phyloP scores from a whole-genome alignment of 2,113 vertebrate genomes.

The Formicarius rufipectus region DNA sequence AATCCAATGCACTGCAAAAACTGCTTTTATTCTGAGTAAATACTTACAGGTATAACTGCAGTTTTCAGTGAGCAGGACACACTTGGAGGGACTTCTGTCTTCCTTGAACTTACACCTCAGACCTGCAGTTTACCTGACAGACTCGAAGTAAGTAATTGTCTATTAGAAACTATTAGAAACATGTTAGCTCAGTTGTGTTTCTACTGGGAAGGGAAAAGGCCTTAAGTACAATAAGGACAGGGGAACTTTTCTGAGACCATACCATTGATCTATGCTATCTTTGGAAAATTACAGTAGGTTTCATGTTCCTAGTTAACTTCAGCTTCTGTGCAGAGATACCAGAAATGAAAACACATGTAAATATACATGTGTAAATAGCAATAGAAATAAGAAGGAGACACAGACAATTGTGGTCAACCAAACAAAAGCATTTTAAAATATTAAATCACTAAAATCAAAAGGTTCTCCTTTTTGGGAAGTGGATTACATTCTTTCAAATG shows the following conservation, averaged over 20 bases:
- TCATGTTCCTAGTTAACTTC: not conserved
- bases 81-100: not conserved
- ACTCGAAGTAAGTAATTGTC: not conserved
- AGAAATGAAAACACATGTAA: not conserved
- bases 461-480: not conserved
- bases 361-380: not conserved
- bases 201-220: not conserved
- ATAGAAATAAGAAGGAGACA: not conserved
- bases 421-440: not conserved
- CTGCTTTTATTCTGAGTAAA: fast-evolving
- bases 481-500: not conserved
- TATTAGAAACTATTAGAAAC: not conserved
- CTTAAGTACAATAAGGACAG: not conserved
- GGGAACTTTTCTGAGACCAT: not conserved
- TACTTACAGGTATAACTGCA: not conserved
- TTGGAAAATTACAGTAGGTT: not conserved
- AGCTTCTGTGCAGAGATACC: not conserved
- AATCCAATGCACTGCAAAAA: not conserved
- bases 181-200: fast-evolving
- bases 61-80: not conserved
- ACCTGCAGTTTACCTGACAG: not conserved
- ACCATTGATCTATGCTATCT: not conserved
- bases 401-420: not conserved
- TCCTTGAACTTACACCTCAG: not conserved
- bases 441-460: not conserved